Evolutionary conservation across 2,888 invertebrate genomes (phyloP).

Genomic region (Dusona sp.): DNA sequence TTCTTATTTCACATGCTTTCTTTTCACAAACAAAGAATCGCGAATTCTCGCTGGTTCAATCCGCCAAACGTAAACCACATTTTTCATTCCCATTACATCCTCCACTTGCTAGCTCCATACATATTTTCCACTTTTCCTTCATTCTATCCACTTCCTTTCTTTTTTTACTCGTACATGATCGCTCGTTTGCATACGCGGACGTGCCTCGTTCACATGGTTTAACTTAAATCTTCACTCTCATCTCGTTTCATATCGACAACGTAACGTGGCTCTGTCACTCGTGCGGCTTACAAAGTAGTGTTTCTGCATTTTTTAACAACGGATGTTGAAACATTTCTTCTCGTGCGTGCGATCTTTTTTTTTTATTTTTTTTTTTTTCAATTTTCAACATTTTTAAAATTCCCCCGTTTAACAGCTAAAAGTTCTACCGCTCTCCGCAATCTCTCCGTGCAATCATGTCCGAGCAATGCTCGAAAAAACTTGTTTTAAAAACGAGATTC

Average conservation of each 20-base stretch:
- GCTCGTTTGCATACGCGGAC: conserved; percentile 59
- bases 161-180: conserved; percentile 21
- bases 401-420: background rate
- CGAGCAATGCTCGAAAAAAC: background rate
- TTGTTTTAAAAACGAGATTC: too few relatives aligned
- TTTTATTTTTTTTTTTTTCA: background rate
- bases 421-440: background rate
- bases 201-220: conserved; percentile 43
- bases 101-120: background rate
- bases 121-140: conserved; percentile 8
- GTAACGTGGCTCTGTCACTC: conserved; percentile 9
- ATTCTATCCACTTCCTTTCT: conserved; percentile 7
- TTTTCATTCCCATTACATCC: conserved; percentile 11
- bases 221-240: conserved; percentile 54
- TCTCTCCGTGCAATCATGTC: background rate
- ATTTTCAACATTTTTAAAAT: background rate
- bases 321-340: background rate
- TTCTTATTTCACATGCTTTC: background rate
- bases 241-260: conserved; percentile 51
- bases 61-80: conserved; percentile 8
- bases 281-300: conserved; percentile 53
- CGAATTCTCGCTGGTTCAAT: conserved; percentile 27
- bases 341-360: background rate
- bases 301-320: conserved; percentile 26
- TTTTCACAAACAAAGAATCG: conserved; percentile 23